These are phyloP conservation scores for Darevskia mixta DNA, from an alignment of 2,797 vertebrate genomes.

Conservation along the genomic window DNA sequence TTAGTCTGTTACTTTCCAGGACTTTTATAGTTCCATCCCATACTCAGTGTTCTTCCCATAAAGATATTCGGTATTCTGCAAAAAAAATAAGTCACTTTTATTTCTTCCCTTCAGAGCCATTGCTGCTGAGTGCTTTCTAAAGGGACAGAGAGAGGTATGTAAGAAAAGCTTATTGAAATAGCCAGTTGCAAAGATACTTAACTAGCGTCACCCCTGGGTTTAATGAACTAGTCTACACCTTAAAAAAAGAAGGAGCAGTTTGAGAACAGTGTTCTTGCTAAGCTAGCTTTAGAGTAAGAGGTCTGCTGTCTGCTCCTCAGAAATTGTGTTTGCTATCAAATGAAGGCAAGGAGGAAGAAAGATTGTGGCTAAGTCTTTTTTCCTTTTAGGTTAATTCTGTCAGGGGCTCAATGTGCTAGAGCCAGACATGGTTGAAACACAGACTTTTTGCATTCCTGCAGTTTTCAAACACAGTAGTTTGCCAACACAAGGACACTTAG, in stretches of 20 bases:
- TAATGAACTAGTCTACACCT: neutral
- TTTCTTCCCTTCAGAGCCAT: constrained; percentile 89
- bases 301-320: neutral
- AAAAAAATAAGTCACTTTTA: constrained; percentile 78
- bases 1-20: constrained; percentile 80
- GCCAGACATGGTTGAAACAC: neutral
- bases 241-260: neutral
- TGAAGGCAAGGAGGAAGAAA: neutral
- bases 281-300: neutral
- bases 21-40: constrained; percentile 78
- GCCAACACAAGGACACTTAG: neutral
- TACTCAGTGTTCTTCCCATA: constrained; percentile 78
- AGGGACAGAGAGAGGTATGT: constrained; percentile 93
- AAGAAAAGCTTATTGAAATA: constrained; percentile 47
- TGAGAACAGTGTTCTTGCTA: neutral
- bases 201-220: neutral
- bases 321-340: neutral
- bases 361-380: neutral
- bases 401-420: neutral
- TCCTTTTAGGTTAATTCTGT: neutral
- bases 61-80: constrained; percentile 68
- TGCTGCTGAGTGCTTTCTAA: constrained; percentile 90
- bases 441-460: neutral
- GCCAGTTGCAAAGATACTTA: constrained; percentile 3
- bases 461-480: neutral